A percentile compares a stretch with the other conserved stretches of the same genome.
phyloP scores from a whole-genome alignment of 2,113 vertebrate species.

The Equus przewalskii region DNA sequence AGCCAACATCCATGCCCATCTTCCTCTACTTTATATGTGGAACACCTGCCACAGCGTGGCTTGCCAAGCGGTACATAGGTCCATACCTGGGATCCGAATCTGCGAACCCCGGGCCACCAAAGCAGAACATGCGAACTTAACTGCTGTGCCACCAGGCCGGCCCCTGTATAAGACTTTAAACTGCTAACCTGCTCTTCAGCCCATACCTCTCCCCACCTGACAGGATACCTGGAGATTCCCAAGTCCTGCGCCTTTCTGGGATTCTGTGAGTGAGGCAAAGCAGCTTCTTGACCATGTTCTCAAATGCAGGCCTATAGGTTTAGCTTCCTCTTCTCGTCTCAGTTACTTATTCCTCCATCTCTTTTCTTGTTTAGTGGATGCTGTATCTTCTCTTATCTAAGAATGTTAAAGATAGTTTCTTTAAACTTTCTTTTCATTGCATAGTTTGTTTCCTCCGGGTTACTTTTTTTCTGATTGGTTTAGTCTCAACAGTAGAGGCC shows the following conservation, averaged over 20 bases:
- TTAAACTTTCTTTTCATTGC: background rate
- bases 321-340: background rate
- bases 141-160: no score
- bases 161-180: background rate
- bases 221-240: background rate
- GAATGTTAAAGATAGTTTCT: slow-evolving; percentile 27
- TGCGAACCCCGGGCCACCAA: no score
- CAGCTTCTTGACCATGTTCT: background rate
- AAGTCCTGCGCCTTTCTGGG: background rate
- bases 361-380: slow-evolving; percentile 37
- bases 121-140: no score
- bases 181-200: background rate
- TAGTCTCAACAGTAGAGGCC: background rate
- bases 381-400: background rate
- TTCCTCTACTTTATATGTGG: no score
- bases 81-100: no score
- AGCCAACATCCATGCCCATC: no score
- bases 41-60: no score
- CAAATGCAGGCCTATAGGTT: background rate
- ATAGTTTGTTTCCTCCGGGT: slow-evolving; percentile 10
- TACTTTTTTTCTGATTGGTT: background rate
- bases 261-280: background rate
- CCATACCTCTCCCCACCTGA: background rate
- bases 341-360: background rate
- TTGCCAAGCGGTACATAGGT: no score